Conservation (phyloP, 1,140 invertebrate species). For the Neodiprion virginianus region DNA sequence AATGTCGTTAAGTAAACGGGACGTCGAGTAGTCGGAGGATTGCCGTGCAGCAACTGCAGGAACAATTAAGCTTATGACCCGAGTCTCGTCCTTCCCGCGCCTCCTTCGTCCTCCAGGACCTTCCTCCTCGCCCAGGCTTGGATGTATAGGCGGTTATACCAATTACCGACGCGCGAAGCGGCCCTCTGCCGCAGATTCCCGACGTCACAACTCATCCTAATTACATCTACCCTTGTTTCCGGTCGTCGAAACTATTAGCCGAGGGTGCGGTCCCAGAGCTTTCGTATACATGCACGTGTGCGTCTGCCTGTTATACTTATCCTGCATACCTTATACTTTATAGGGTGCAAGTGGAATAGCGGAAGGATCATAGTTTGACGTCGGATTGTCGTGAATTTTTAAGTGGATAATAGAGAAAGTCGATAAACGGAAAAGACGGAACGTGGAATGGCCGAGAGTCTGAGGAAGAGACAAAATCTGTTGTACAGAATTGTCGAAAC, state of each 20-base stretch:
- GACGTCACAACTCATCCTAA: conserved; percentile 53
- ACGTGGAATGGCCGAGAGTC: too few species aligned
- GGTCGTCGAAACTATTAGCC: conserved; percentile 43
- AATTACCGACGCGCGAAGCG: conserved; percentile 10
- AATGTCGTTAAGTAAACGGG: background rate
- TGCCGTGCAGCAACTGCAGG: background rate
- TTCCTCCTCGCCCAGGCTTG: background rate
- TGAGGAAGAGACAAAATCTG: too few species aligned
- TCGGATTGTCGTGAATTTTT: too few species aligned
- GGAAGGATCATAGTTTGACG: background rate
- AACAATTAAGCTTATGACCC: conserved; percentile 5
- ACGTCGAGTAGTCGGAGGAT: too few species aligned
- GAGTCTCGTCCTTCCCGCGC: background rate
- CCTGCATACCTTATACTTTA: too few species aligned
- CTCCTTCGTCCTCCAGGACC: too few species aligned
- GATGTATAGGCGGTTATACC: background rate
- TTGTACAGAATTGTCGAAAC: too few species aligned
- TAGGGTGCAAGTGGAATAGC: background rate
- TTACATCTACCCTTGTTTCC: conserved; percentile 53
- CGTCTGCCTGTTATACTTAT: too few species aligned
- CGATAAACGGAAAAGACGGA: too few species aligned
- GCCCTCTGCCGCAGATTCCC: conserved; percentile 31
- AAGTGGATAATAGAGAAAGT: too few species aligned
- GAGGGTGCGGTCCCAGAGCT: too few species aligned
- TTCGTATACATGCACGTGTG: background rate